Base-by-base conservation (phyloP, 2,113 vertebrate genomes). In the Trematomus loennbergii region DNA sequence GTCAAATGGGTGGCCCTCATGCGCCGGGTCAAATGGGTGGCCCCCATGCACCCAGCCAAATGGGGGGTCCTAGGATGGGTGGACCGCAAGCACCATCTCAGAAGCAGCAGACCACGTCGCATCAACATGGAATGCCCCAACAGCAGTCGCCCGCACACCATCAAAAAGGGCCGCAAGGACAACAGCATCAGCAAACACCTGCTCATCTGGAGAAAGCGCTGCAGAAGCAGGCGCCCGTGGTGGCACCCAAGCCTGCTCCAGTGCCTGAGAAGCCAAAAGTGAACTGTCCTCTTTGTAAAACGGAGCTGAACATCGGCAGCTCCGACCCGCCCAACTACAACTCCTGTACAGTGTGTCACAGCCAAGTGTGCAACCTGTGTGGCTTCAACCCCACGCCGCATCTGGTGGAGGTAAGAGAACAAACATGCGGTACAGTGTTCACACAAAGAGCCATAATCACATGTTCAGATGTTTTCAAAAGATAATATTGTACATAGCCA, bases 351-450 rank as follows among this genome's bases (percentile, higher is more conserved):
- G 96, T 96, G 90, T 99, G 98, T 91, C 96, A 90, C 60, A 96
- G 94, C 81, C 97, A 97, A 94, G 98, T 99, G 93, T 99, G 98
- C 91, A 99, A 97, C 93, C 94, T 98, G 85, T 99, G 98, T 67
- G 98, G 98, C 89, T 99, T 99, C 95, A 99, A 99, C 93, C 98
- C 98, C 1, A 96, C 97, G 0, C 98, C 98, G 55, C 97, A 99
- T 82, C 94, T 99, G 91, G 94, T 97, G 55, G 97, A 99, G 97
- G 98, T 99, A 98, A 97, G 97, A 80, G 17, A 0, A 74, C 0
- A 20, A 16, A 52, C 62, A 80, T 52, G 20, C 5, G 16, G 3
- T 6, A 60, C 57, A 59, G 13, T 22, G 49, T 17, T 11, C 12
- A 72, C 12, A 65, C 8, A 64, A 2, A 25, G 52, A 22, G 6